Percentiles rank a stretch among this genome's conserved stretches.
phyloP scores from a whole-genome alignment of 2,797 vertebrate genomes.

The Danio kyathit region DNA sequence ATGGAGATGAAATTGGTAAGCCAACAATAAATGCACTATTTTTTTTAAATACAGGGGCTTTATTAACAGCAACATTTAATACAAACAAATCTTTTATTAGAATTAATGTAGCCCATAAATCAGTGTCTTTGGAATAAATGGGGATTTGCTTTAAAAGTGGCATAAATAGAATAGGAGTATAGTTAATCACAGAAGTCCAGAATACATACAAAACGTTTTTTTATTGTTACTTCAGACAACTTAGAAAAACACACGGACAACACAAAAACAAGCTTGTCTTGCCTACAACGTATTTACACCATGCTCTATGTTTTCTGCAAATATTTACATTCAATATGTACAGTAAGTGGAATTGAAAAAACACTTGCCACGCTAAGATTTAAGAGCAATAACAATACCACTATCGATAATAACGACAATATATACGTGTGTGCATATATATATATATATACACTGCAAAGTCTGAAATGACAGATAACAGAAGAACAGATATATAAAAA shows the following conservation, averaged over 20 bases:
- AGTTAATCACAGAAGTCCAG: background rate
- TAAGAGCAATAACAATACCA: slow-evolving; percentile 52
- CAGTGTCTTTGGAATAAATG: background rate
- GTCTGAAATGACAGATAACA: slow-evolving; percentile 68
- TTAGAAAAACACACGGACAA: slow-evolving; percentile 47
- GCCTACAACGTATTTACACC: slow-evolving; percentile 44
- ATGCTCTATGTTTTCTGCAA: slow-evolving; percentile 37
- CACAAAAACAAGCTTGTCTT: slow-evolving; percentile 41
- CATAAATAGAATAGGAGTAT: background rate
- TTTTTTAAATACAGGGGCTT: background rate
- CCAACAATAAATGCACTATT: background rate
- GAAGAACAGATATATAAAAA: slow-evolving; percentile 67
- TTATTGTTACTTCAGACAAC: slow-evolving; percentile 44
- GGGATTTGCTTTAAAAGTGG: background rate
- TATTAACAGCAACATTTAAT: background rate
- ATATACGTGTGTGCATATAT: slow-evolving; percentile 64
- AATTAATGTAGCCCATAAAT: background rate
- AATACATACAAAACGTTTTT: slow-evolving; percentile 4
- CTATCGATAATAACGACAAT: slow-evolving; percentile 43
- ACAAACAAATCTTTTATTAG: slow-evolving; percentile 1
- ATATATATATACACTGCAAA: slow-evolving; percentile 78
- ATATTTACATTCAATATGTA: slow-evolving; percentile 61
- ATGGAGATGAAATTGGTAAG: background rate
- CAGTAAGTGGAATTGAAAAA: slow-evolving; percentile 41
- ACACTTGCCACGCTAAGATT: slow-evolving; percentile 20